These are phyloP conservation scores for Orgyia antiqua DNA, from an alignment of 2,888 invertebrate species.

Conservation along the genomic window DNA sequence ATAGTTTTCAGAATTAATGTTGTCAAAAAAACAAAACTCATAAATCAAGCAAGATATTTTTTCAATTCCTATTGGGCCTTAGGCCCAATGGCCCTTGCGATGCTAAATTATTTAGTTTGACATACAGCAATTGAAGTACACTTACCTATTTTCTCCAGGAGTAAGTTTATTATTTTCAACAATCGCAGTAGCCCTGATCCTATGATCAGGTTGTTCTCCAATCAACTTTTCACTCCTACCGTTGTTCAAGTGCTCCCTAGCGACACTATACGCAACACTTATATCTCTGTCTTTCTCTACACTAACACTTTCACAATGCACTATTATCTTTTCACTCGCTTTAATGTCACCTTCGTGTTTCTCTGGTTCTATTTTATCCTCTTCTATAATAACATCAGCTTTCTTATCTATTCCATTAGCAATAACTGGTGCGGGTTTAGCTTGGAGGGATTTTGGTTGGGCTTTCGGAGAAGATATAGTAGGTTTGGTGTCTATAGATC, in stretches of 20 bases:
- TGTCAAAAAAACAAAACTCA: too few species aligned
- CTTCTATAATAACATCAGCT: constrained; percentile 34
- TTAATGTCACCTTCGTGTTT: constrained; percentile 64
- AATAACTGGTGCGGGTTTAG: constrained; percentile 65
- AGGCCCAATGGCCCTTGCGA: too few species aligned
- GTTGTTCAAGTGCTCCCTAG: constrained; percentile 75
- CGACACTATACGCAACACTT: constrained; percentile 64
- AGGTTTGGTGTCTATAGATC: constrained; percentile 67
- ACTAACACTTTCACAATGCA: constrained; percentile 45
- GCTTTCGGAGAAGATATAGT: constrained; percentile 69
- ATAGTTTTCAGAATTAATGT: too few species aligned
- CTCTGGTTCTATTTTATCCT: constrained; percentile 51
- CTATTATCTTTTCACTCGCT: constrained; percentile 58
- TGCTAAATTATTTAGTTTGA: too few species aligned
- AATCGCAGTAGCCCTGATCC: constrained; percentile 79
- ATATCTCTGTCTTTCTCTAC: constrained; percentile 60
- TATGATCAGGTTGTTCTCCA: constrained; percentile 80
- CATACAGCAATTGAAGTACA: too few species aligned
- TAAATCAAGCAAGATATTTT: too few species aligned
- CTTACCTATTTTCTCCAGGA: constrained; percentile 79
- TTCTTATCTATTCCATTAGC: constrained; percentile 61
- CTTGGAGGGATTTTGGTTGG: constrained; percentile 64
- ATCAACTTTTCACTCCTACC: constrained; percentile 86
- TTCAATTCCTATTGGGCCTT: too few species aligned
- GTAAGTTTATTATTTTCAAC: constrained; percentile 79